Conservation (phyloP, 2,888 invertebrate genomes). For the Polydrusus pterygomalis region DNA sequence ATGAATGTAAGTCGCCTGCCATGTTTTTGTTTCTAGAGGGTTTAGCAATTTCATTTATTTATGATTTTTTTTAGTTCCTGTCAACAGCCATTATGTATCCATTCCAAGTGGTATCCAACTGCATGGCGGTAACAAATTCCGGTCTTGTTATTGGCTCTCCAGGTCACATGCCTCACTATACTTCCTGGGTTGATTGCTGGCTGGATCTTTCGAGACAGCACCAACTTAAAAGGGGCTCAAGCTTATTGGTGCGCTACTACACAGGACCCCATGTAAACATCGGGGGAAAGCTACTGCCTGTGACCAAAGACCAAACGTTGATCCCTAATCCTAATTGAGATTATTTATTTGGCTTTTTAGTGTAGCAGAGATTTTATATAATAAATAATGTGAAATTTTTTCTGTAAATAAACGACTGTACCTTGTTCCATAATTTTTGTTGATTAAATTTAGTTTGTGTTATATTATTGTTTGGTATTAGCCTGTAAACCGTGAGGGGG, state of each 20-base stretch:
- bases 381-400: constrained; percentile 39
- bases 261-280: constrained; percentile 73
- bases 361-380: constrained; percentile 43
- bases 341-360: constrained; percentile 25
- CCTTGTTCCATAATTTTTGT: constrained; percentile 26
- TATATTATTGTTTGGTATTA: neutral
- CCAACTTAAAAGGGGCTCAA: constrained; percentile 91
- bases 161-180: constrained; percentile 89
- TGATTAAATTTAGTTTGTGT: constrained; percentile 23
- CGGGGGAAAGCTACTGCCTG: constrained; percentile 65
- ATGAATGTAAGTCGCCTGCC: constrained; percentile 74
- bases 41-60: neutral
- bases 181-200: constrained; percentile 90
- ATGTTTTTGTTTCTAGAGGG: constrained; percentile 9
- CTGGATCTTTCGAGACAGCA: constrained; percentile 82
- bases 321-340: constrained; percentile 54
- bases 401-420: constrained; percentile 45
- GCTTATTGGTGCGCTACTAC: constrained; percentile 85
- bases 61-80: constrained; percentile 76
- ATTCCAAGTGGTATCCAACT: constrained; percentile 91
- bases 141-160: constrained; percentile 88
- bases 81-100: constrained; percentile 94
- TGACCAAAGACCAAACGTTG: constrained; percentile 53
- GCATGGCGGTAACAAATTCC: constrained; percentile 90
- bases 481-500: too few relatives aligned